Base-by-base conservation (phyloP, 2,113 vertebrate species). In the Hylia prasina region DNA sequence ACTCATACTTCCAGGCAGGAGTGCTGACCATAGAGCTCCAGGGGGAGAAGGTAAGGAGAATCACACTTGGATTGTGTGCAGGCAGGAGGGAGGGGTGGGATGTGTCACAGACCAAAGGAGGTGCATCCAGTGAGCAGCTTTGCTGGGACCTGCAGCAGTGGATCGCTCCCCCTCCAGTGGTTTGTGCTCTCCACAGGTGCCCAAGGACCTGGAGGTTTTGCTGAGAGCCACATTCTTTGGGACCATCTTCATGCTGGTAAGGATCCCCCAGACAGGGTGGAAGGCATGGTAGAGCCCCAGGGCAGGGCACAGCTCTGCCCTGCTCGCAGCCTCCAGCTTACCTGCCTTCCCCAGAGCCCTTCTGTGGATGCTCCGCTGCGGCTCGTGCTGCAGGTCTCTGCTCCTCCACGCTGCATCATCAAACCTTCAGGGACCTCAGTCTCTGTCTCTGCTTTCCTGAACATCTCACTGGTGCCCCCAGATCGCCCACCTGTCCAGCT, bases 211-310 rank as follows among this genome's bases (percentile, higher is more conserved):
- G 92, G 98, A 99, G 81, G 94, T 99, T 97, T 93, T 99, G 93
- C 97, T 99, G 90, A 99, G 99, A 89, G 99, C 99, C 45, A 98
- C 99, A 17, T 99, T 99, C 97, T 99, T 99, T 3, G 99, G 98
- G 65, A 96, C 98, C 79, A 98, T 99, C 18, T 96, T 99, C 96
- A 97, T 99, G 94, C 86, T 98, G 98, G 99, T 99, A 93, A 98
- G 66, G 2, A 21, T 50, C 21, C 44, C 1, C 3, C 2, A 0
- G 8, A 39, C 0, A 0, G 60, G 45, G n/a, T 1, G 2, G 76
- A 75, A 50, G 33, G 63, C 33, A n/a, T 0, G 1, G 44, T 4
- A 12, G 20, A 54, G 27, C 17, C 10, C 6, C 17, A 14, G 73
- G 40, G 51, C 56, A 71, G 72, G 39, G 48, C 63, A 11, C 2